phyloP scores from a whole-genome alignment of 2,888 invertebrate species.

The Thecocarcelia acutangulata region DNA sequence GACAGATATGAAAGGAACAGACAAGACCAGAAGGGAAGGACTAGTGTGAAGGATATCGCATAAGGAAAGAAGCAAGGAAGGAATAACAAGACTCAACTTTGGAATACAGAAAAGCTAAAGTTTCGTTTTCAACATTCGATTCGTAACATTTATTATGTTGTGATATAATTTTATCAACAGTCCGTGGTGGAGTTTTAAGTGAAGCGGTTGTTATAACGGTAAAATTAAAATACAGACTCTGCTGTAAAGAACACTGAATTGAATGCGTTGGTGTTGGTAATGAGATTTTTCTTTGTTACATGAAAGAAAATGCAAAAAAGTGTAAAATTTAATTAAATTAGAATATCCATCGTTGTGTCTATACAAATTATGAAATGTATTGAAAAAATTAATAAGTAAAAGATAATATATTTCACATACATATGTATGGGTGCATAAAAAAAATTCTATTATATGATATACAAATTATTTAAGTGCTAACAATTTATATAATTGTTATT shows the following conservation, averaged over 20 bases:
- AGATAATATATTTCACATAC: constrained; percentile 16
- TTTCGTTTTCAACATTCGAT: neutral
- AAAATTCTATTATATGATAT: neutral
- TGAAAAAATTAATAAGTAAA: constrained; percentile 19
- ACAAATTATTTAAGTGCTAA: neutral
- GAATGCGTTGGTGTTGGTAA: constrained; percentile 65
- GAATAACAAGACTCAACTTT: constrained; percentile 10
- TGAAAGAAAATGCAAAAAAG: constrained; percentile 7
- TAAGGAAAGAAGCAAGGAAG: neutral
- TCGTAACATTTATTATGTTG: constrained; percentile 53
- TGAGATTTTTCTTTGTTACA: constrained; percentile 23
- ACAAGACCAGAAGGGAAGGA: neutral
- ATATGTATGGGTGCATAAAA: no score
- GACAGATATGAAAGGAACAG: neutral
- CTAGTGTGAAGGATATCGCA: neutral
- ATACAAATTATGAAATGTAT: neutral
- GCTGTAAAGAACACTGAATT: constrained; percentile 18
- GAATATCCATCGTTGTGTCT: neutral
- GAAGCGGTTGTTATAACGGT: constrained; percentile 72
- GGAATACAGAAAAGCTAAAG: constrained; percentile 53
- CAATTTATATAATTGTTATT: constrained; percentile 39
- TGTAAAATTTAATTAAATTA: neutral
- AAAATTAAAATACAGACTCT: neutral
- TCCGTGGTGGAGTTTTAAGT: constrained; percentile 77
- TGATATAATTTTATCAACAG: constrained; percentile 74